Percentiles rank a stretch among this genome's conserved stretches.
Evolutionary conservation across 2,113 vertebrate genomes (phyloP).

Genomic region (Upupa epops): DNA sequence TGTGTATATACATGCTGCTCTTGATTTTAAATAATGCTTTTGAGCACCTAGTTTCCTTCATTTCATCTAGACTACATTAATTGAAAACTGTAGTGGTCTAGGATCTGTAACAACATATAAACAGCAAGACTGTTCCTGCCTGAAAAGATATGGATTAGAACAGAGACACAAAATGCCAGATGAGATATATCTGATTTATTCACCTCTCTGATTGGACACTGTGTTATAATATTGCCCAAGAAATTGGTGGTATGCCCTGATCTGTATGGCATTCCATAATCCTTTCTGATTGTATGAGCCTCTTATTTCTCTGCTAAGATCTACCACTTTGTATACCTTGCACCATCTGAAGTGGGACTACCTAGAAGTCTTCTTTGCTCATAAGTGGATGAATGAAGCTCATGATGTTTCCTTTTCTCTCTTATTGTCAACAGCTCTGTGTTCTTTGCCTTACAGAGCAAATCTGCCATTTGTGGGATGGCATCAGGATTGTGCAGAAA

Average conservation of each 20-base stretch:
- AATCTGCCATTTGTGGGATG: not conserved
- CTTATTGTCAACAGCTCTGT: not conserved
- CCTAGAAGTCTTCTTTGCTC: not conserved
- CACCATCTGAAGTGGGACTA: accelerated
- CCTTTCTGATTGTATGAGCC: accelerated
- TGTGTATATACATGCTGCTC: not conserved
- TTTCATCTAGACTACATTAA: not conserved
- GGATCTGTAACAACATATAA: not conserved
- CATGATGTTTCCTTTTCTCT: not conserved
- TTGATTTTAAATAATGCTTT: not conserved
- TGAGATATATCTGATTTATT: not conserved
- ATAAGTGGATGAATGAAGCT: not conserved
- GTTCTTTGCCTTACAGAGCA: not conserved
- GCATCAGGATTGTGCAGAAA: not conserved
- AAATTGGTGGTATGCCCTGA: accelerated
- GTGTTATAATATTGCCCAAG: accelerated
- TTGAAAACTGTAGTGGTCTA: not conserved
- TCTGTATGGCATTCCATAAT: not conserved
- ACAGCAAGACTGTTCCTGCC: not conserved
- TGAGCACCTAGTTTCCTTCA: not conserved
- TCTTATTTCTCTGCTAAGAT: not conserved
- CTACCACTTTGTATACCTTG: not conserved
- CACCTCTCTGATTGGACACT: not conserved
- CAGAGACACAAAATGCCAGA: not conserved
- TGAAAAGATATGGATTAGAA: not conserved